phyloP scores from a whole-genome alignment of 2,888 invertebrate species.

The Ormyrus thymus region DNA sequence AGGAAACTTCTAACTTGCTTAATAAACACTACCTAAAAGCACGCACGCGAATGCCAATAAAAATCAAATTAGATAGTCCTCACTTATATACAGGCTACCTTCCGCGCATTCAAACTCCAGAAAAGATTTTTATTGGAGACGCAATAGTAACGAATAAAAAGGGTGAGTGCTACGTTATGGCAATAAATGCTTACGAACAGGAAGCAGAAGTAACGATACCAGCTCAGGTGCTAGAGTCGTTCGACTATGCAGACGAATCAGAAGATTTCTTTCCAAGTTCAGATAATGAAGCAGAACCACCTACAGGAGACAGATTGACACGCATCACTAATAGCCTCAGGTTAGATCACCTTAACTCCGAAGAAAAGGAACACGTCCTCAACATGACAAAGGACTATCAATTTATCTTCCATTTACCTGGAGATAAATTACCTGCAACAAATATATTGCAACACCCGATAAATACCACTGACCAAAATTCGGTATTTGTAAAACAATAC shows the following conservation, averaged over 20 bases:
- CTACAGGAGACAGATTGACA: neutral
- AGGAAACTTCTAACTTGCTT: too few species aligned
- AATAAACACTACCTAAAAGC: neutral
- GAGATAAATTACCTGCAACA: conserved; percentile 49
- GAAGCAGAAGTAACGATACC: conserved; percentile 40
- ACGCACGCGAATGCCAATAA: neutral
- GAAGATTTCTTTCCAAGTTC: conserved; percentile 28
- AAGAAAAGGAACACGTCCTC: conserved; percentile 11
- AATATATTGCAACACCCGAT: conserved; percentile 52
- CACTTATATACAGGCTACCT: conserved; percentile 3
- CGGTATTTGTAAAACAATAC: conserved; percentile 53
- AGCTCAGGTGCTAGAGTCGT: conserved; percentile 29
- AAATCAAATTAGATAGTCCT: too few species aligned
- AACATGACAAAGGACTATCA: neutral
- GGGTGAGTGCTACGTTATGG: conserved; percentile 32
- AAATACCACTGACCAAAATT: conserved; percentile 30
- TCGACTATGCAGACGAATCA: neutral
- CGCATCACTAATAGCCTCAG: neutral
- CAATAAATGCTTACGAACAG: conserved; percentile 33
- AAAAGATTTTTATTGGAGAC: neutral
- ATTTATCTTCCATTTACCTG: conserved; percentile 55
- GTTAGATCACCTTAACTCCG: conserved; percentile 44
- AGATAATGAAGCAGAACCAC: neutral
- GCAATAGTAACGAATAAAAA: neutral
- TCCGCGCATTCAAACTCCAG: neutral